Conservation (phyloP, 2,797 vertebrate genomes). For the Morus bassanus region DNA sequence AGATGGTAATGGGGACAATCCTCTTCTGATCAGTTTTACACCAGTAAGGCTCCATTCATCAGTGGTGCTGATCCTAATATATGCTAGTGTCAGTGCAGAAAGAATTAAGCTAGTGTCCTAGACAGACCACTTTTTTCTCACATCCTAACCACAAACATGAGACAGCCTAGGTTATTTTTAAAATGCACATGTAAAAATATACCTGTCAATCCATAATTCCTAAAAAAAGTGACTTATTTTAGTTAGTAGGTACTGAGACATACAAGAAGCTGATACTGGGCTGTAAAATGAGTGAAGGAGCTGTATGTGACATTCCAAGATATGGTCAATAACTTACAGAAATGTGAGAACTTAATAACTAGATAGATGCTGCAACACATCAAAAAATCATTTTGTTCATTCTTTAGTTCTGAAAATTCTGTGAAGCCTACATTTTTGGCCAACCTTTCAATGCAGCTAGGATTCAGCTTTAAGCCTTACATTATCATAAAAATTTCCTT, state of each 20-base stretch:
- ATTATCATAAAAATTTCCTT: neutral
- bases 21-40: slow-evolving; percentile 57
- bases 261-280: neutral
- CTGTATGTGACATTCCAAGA: neutral
- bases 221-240: slow-evolving; percentile 8
- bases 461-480: neutral
- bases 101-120: slow-evolving; percentile 57
- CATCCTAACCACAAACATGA: slow-evolving; percentile 58
- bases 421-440: neutral
- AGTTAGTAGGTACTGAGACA: neutral
- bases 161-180: slow-evolving; percentile 48
- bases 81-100: slow-evolving; percentile 31
- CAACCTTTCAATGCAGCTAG: neutral
- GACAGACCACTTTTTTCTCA: slow-evolving; percentile 41
- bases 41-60: slow-evolving; percentile 52
- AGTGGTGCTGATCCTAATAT: slow-evolving; percentile 41
- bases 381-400: neutral
- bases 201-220: slow-evolving; percentile 27
- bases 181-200: slow-evolving; percentile 61
- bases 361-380: neutral
- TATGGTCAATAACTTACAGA: neutral
- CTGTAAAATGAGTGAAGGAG: neutral
- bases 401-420: neutral
- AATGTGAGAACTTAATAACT: neutral
- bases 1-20: slow-evolving; percentile 59